phyloP scores from a whole-genome alignment of 2,797 vertebrate species.

The Chiroxiphia lanceolata region DNA sequence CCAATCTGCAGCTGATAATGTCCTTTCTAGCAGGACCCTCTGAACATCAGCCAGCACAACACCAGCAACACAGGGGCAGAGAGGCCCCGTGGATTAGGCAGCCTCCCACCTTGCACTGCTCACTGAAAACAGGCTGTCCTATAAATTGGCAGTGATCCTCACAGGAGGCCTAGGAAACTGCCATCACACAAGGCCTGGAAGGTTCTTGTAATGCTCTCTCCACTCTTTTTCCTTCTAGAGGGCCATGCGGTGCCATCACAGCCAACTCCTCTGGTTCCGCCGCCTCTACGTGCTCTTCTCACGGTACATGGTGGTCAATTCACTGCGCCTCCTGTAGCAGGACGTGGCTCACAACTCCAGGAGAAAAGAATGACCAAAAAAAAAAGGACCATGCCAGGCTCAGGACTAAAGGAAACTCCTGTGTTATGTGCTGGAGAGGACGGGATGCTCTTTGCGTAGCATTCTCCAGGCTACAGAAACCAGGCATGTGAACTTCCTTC shows the following conservation, averaged over 20 bases:
- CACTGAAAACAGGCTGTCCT: background rate
- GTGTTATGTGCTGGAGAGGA: background rate
- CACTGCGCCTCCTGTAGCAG: conserved; percentile 80
- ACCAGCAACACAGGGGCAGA: background rate
- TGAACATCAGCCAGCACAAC: background rate
- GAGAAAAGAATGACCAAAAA: background rate
- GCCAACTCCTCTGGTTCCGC: conserved; percentile 95
- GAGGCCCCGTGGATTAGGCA: background rate
- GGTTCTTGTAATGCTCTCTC: background rate
- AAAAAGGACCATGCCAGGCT: background rate
- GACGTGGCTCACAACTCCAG: background rate
- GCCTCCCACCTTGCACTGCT: background rate
- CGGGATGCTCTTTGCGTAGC: background rate
- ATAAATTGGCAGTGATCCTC: background rate
- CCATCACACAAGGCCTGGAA: background rate
- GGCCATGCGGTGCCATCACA: conserved; percentile 89
- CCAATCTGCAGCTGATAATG: background rate
- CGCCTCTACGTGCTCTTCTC: conserved; percentile 86
- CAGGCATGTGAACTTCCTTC: background rate
- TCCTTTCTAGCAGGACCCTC: background rate
- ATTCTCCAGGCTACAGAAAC: background rate
- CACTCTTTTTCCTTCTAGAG: conserved; percentile 70
- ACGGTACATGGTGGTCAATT: conserved; percentile 93
- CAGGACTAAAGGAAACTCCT: background rate
- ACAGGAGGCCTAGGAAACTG: background rate